Evolutionary conservation across 1,140 invertebrate genomes (phyloP), one percentile per base, ranked within the genome.

Genomic region (Panagrolaimus sp.): DNA sequence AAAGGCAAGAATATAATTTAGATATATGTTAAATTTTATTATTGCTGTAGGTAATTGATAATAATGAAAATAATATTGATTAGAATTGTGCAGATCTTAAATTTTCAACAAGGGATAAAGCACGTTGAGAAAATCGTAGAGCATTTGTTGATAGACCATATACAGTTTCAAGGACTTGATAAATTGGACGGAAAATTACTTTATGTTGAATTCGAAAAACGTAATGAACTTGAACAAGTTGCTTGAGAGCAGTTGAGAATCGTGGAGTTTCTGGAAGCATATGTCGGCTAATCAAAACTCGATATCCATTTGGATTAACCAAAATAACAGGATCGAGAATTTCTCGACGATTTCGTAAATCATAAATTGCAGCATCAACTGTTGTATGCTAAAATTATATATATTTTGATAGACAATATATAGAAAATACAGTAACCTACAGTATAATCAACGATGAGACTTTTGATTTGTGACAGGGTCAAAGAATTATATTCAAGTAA

Each of bases 91-190:
- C 52, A n/a, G 52, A 58, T n/a, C 52, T 14, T 28, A 58, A 28
- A 17, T 58, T 58, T 21, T 58, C 52, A 58, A 58, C 52, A 12
- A 58, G 8, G 1, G 52, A 58, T 12, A 58, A 8, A n/a, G 52
- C 52, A 10, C 52, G 52, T 14, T 58, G 52, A 1, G 21, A 26
- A 28, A 58, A 58, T 8, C 52, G 12, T 12, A 58, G 52, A 28
- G 52, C 52, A 58, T 58, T 58, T 28, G 52, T 58, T 21, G 21
- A 26, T 21, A 58, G 17, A 58, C 52, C 52, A 28, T 58, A 58
- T 21, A 58, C 17, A 3, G 52, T 58, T 24, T 58, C 52, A 2
- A 58, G n/a, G n/a, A 58, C 52, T 58, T 58, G 52, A 28, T 58
- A 58, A 21, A 58, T 58, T 1, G 52, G 52, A 12, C 52, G 52